Evolutionary conservation across 2,797 vertebrate species (phyloP).

Genomic region (Melanotaenia pygmaea): DNA sequence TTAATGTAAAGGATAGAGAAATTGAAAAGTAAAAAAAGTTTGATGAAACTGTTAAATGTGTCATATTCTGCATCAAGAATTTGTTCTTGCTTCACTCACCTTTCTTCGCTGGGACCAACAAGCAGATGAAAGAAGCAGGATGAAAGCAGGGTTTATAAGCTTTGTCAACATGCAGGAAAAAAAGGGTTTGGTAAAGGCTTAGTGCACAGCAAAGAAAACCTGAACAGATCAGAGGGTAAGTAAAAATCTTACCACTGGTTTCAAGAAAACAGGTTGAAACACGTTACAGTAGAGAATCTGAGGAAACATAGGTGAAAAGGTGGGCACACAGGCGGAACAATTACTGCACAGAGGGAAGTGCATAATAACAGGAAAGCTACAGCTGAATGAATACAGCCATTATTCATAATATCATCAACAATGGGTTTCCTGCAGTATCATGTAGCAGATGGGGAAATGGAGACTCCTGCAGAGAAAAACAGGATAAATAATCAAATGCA

Average conservation of each 20-base stretch:
- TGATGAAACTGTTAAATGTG: background rate
- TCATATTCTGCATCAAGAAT: background rate
- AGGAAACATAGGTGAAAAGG: background rate
- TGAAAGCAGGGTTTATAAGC: conserved; percentile 28
- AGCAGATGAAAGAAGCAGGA: conserved; percentile 26
- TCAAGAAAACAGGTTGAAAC: background rate
- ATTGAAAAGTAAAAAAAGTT: background rate
- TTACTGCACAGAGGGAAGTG: too few relatives aligned
- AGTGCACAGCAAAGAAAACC: conserved; percentile 8
- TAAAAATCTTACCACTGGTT: conserved; percentile 6
- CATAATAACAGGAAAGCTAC: background rate
- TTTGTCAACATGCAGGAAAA: conserved; percentile 25
- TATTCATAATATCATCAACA: too few relatives aligned
- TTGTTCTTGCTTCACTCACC: conserved; percentile 9
- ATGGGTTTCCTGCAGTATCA: background rate
- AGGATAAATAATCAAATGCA: conserved; percentile 3
- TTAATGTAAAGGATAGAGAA: background rate
- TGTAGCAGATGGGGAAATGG: background rate
- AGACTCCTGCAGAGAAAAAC: background rate
- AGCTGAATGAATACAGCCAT: background rate
- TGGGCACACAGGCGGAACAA: too few relatives aligned
- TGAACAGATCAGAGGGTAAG: background rate
- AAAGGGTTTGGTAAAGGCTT: conserved; percentile 5
- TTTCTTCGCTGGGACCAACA: conserved; percentile 5
- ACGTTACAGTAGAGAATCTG: background rate